Base-by-base conservation (phyloP, 1,140 invertebrate species). In the Eriocheir sinensis region DNA sequence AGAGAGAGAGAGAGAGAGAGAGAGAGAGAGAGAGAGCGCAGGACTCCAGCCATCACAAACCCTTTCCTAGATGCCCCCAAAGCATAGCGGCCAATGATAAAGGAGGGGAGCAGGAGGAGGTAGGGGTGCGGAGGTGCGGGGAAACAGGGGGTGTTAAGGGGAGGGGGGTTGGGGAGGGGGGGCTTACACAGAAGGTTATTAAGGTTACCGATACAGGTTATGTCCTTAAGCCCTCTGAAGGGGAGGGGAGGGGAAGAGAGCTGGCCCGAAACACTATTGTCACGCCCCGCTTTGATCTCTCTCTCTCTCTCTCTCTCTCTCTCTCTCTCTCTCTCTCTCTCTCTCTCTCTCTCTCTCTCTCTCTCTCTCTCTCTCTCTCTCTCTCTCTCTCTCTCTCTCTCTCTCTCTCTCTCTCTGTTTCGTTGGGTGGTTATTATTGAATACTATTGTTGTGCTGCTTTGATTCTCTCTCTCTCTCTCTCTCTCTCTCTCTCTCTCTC, bases 341-440 rank as follows among this genome's bases (percentile, higher is more conserved):
- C 9, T 30, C 81, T 12, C 30, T 30, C 30, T 83, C 81, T 30
- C 30, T 30, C 81, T 88, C 85, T 88, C 38, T 17, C 85, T 88
- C 85, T 40, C 38, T 40, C 38, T 88, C 38, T 88, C 85, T 40
- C 38, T 88, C 30, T 88, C 30, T 88, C 30, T 88, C 30, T 88
- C 30, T 88, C 30, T 41, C 30, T 88, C 27, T 41, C 30, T 88
- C 30, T 88, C 30, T 88, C 27, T 88, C 27, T 88, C 30, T 40
- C 30, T 88, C 30, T 41, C 30, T 88, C 30, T 88, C 30, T 41
- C 30, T 88, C 32, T 88, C 32, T 88, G 3, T 81, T 0, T 81
- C 1, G 17, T 15, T 81, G 80, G 17, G 80, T 81, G 80, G 17
- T 15, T 81, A n/a, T 81, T n/a, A n/a, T n/a, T n/a, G n/a, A n/a